phyloP scores from a whole-genome alignment of 2,888 invertebrate genomes.

The Flexamia atlantica region DNA sequence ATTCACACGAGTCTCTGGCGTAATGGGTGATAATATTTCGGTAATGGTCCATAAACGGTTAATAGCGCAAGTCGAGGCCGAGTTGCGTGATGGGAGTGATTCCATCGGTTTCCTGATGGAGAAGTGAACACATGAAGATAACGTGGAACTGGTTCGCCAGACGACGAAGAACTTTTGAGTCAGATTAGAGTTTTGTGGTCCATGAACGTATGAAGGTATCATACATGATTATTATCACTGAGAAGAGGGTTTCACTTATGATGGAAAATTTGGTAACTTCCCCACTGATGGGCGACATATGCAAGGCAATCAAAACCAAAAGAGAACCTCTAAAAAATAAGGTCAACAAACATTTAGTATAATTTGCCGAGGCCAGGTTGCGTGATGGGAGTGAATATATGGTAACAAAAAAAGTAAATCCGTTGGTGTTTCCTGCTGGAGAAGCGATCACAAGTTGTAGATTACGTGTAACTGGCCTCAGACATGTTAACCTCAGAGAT shows the following conservation, averaged over 20 bases:
- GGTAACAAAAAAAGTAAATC: too few species aligned
- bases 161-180: background rate
- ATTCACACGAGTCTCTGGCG: conserved; percentile 11
- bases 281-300: too few species aligned
- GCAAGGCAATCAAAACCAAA: too few species aligned
- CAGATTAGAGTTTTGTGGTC: too few species aligned
- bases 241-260: too few species aligned
- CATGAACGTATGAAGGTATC: too few species aligned
- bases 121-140: background rate
- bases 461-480: background rate
- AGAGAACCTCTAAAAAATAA: too few species aligned
- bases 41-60: conserved; percentile 41
- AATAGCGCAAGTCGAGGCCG: conserved; percentile 5
- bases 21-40: conserved; percentile 34
- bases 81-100: background rate
- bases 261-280: too few species aligned
- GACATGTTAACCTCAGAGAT: too few species aligned
- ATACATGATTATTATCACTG: too few species aligned
- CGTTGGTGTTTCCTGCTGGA: conserved; percentile 3
- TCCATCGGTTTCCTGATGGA: background rate
- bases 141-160: background rate
- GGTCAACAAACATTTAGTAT: conserved; percentile 16
- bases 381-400: background rate
- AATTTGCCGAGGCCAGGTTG: background rate
- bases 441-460: background rate